phyloP scores from a whole-genome alignment of 2,888 invertebrate species.

The Trilocha varians region DNA sequence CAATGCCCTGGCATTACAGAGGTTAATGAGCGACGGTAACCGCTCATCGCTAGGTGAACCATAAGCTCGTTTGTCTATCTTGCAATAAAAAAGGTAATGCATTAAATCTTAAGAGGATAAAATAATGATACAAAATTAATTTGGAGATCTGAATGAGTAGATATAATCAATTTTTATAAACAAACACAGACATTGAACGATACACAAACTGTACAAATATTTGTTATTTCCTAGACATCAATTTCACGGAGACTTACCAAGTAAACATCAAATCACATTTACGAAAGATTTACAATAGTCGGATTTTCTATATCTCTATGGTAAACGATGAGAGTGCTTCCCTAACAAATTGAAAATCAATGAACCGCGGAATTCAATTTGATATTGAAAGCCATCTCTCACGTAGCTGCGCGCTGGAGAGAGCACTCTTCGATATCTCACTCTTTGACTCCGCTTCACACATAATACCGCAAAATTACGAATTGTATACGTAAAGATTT shows the following conservation, averaged over 20 bases:
- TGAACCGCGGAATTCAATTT: slow-evolving; percentile 79
- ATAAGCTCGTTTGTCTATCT: too few species aligned
- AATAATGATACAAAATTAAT: too few species aligned
- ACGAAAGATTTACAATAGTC: slow-evolving; percentile 55
- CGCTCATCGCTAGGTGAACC: too few species aligned
- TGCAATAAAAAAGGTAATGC: too few species aligned
- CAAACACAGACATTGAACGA: too few species aligned
- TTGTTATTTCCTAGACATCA: too few species aligned
- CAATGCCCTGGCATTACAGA: too few species aligned
- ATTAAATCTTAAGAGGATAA: too few species aligned
- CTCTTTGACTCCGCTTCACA: slow-evolving; percentile 56
- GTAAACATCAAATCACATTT: slow-evolving; percentile 18
- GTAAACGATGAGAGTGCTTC: slow-evolving; percentile 60
- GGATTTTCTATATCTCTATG: slow-evolving; percentile 49
- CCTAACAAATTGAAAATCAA: slow-evolving; percentile 75
- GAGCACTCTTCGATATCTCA: slow-evolving; percentile 51
- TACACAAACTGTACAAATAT: too few species aligned
- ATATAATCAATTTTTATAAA: too few species aligned
- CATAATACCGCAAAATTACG: slow-evolving; percentile 45
- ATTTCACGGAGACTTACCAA: slow-evolving; percentile 17
- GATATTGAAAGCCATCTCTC: slow-evolving; percentile 75
- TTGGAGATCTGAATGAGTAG: too few species aligned
- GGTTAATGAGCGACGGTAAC: too few species aligned
- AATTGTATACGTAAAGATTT: slow-evolving; percentile 17
- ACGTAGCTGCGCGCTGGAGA: slow-evolving; percentile 45